phyloP scores from a whole-genome alignment of 37 sponge, comb jelly and placozoan genomes.

The Mnemiopsis leidyi region DNA sequence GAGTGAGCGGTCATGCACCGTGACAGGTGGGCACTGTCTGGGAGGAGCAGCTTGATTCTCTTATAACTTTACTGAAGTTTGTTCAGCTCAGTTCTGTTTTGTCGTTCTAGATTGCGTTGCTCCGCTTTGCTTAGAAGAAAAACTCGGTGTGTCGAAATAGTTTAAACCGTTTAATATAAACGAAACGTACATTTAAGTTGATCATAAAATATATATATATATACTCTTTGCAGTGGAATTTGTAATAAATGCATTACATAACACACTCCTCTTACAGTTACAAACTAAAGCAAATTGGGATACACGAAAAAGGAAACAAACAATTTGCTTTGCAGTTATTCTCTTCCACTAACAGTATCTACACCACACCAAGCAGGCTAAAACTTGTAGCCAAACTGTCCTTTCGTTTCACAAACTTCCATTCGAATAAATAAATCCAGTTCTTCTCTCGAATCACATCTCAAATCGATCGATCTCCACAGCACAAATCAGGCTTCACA shows the following conservation, averaged over 20 bases:
- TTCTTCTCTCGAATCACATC: no score
- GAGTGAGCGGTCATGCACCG: background rate
- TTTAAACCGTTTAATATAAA: slow-evolving; percentile 28
- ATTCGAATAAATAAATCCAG: background rate
- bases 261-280: background rate
- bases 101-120: background rate
- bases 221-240: background rate
- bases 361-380: background rate
- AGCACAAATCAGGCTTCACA: no score
- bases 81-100: background rate
- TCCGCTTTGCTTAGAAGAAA: background rate
- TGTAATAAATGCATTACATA: background rate
- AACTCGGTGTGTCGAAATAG: background rate
- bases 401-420: background rate
- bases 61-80: background rate
- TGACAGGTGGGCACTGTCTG: background rate
- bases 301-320: background rate
- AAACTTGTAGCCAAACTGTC: background rate
- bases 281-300: background rate
- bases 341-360: background rate
- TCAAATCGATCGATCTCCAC: no score
- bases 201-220: background rate
- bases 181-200: slow-evolving; percentile 10
- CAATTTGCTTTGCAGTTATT: background rate
- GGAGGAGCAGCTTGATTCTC: background rate